These are phyloP conservation scores for Dexiosoma caninum DNA, from an alignment of 2,888 invertebrate genomes.

Conservation along the genomic window DNA sequence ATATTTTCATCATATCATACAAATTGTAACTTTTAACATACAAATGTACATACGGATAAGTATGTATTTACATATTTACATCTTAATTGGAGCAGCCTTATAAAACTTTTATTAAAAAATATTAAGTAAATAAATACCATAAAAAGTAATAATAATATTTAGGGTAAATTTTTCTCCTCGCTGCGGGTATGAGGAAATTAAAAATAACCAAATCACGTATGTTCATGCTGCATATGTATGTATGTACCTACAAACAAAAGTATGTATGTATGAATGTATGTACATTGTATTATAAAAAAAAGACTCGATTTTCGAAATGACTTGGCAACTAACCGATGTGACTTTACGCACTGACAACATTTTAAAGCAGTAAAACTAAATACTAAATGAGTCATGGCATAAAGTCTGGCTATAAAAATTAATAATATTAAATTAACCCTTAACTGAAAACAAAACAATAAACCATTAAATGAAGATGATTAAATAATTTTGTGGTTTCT, in stretches of 20 bases:
- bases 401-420: background rate
- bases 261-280: background rate
- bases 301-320: background rate
- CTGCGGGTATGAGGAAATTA: slow-evolving; percentile 30
- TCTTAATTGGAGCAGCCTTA: no score
- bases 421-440: background rate
- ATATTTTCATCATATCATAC: no score
- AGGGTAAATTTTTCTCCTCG: background rate
- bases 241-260: background rate
- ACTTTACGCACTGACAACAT: background rate
- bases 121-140: no score
- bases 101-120: no score
- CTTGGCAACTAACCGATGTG: slow-evolving; percentile 30
- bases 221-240: background rate
- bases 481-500: background rate
- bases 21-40: no score
- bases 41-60: no score
- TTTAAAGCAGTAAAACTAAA: background rate
- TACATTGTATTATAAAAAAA: background rate
- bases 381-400: slow-evolving; percentile 30
- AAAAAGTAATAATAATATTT: no score
- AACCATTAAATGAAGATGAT: background rate
- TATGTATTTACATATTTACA: no score
- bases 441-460: background rate
- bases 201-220: background rate